Conservation (phyloP, 1,140 invertebrate species). For the Hylaeus volcanicus region DNA sequence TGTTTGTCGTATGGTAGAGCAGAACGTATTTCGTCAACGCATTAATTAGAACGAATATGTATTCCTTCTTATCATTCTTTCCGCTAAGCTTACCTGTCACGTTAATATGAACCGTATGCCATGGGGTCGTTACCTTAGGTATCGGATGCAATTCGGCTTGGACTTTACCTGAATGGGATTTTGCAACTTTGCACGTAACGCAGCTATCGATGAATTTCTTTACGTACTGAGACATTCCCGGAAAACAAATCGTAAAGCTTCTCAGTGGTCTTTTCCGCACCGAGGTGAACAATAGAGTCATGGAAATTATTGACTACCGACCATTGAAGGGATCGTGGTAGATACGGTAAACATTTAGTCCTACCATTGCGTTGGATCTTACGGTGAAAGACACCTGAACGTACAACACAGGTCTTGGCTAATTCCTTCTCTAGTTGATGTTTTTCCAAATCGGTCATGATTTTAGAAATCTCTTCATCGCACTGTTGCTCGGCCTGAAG, state of each 20-base stretch:
- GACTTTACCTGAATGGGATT: conserved; percentile 52
- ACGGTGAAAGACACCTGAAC: conserved; percentile 56
- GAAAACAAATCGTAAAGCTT: conserved; percentile 64
- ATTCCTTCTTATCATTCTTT: conserved; percentile 49
- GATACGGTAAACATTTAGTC: conserved; percentile 65
- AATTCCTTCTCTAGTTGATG: conserved; percentile 48
- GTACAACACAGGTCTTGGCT: conserved; percentile 58
- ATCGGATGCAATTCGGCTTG: conserved; percentile 65
- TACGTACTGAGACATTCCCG: conserved; percentile 57
- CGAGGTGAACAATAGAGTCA: conserved; percentile 62
- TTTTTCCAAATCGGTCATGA: conserved; percentile 43
- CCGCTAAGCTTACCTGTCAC: conserved; percentile 56
- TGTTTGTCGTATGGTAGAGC: not conserved
- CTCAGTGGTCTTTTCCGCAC: conserved; percentile 63
- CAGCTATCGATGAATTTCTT: conserved; percentile 62
- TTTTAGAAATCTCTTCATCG: conserved; percentile 46
- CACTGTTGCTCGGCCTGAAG: conserved; percentile 50
- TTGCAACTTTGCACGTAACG: conserved; percentile 54
- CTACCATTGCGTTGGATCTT: conserved; percentile 54
- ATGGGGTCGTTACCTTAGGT: conserved; percentile 61
- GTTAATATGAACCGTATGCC: conserved; percentile 67
- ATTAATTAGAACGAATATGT: conserved; percentile 69
- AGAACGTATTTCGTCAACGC: conserved; percentile 59
- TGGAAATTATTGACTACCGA: conserved; percentile 71
- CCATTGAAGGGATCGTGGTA: conserved; percentile 65